A percentile compares a stretch with the other conserved stretches of the same genome.
These are phyloP conservation scores for Ceratosolen fusciceps DNA, from an alignment of 1,140 invertebrate genomes.

Conservation along the genomic window DNA sequence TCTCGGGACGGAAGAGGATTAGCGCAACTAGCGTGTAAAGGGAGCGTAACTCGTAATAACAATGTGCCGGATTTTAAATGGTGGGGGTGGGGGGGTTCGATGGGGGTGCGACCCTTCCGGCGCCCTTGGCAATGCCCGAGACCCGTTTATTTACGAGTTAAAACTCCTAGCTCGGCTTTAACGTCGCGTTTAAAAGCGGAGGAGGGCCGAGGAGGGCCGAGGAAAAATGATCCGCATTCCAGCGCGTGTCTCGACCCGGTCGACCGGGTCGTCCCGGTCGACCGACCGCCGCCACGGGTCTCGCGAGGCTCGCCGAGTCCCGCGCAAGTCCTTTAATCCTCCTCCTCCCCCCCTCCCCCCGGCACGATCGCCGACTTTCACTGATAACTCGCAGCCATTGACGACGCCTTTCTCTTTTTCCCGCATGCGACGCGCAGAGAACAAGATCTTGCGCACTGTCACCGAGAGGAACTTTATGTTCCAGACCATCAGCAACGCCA, in stretches of 20 bases:
- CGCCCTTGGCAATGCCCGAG: neutral
- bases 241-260: constrained; percentile 36
- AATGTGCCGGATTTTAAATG: too few species aligned
- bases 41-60: too few species aligned
- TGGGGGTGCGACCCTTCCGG: neutral
- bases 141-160: constrained; percentile 40
- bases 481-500: constrained; percentile 89
- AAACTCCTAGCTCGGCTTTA: constrained; percentile 1
- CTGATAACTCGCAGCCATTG: constrained; percentile 57
- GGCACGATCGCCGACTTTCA: constrained; percentile 51
- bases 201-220: constrained; percentile 1
- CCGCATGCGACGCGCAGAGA: constrained; percentile 63
- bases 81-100: too few species aligned
- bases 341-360: neutral
- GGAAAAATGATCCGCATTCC: constrained; percentile 32
- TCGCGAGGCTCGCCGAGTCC: too few species aligned
- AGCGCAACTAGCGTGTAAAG: too few species aligned
- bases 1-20: too few species aligned
- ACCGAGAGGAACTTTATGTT: constrained; percentile 86
- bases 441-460: constrained; percentile 81
- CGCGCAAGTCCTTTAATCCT: constrained; percentile 4
- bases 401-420: constrained; percentile 60
- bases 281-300: too few species aligned
- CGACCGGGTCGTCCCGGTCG: neutral
- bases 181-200: constrained; percentile 33